These are phyloP conservation scores for Drosophila neonasuta DNA, from an alignment of 2,888 invertebrate species.

Conservation along the genomic window DNA sequence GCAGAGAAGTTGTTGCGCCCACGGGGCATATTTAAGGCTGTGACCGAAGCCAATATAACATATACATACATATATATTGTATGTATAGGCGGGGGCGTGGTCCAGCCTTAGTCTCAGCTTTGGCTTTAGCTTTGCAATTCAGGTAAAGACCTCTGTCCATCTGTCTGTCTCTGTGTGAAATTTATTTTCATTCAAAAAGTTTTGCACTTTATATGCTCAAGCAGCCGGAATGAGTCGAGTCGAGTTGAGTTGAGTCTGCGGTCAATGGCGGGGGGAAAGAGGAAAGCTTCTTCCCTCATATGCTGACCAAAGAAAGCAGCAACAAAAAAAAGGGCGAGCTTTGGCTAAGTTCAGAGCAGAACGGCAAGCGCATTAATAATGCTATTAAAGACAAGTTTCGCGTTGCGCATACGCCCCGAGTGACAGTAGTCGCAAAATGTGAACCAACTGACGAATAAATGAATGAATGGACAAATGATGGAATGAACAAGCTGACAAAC, in stretches of 20 bases:
- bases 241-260: constrained; percentile 11
- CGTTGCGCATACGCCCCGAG: constrained; percentile 67
- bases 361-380: constrained; percentile 64
- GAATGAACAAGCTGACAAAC: constrained; percentile 37
- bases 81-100: constrained; percentile 46
- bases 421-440: constrained; percentile 54
- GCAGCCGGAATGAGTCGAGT: constrained; percentile 48
- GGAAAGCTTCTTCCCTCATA: too few relatives aligned
- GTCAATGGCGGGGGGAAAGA: too few relatives aligned
- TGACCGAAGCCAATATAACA: constrained; percentile 36
- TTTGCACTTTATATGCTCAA: constrained; percentile 62
- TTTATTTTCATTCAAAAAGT: constrained; percentile 78
- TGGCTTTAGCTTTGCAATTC: constrained; percentile 5
- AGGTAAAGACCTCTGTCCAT: constrained; percentile 32
- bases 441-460: not conserved
- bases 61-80: constrained; percentile 15
- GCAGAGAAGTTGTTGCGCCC: constrained; percentile 43
- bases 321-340: not conserved
- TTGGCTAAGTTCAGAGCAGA: constrained; percentile 10
- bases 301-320: too few relatives aligned
- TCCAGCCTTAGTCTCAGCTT: constrained; percentile 7
- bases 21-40: constrained; percentile 56
- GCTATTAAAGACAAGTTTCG: constrained; percentile 57
- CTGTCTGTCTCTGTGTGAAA: constrained; percentile 58
- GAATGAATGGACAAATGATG: constrained; percentile 43